phyloP scores from a whole-genome alignment of 2,113 vertebrate genomes.

The Corvus hawaiiensis region DNA sequence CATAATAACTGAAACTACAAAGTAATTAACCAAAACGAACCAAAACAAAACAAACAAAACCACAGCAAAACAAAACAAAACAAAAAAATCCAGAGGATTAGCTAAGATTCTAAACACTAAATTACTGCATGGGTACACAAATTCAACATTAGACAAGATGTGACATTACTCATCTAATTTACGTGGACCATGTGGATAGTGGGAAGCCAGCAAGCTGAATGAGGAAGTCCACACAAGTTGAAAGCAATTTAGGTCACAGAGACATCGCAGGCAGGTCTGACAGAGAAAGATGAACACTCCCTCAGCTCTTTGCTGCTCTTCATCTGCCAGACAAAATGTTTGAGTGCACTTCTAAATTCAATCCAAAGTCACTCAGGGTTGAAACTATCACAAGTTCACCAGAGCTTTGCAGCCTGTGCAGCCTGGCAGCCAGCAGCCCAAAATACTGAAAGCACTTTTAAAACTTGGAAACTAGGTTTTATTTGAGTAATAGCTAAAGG shows the following conservation, averaged over 20 bases:
- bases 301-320: not conserved
- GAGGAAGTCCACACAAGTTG: not conserved
- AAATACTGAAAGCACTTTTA: not conserved
- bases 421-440: not conserved
- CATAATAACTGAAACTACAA: not conserved
- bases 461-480: not conserved
- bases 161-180: not conserved
- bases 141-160: not conserved
- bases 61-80: not conserved
- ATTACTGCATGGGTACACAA: not conserved
- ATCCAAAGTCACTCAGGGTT: not conserved
- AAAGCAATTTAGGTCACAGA: constrained; percentile 3
- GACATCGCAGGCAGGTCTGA: not conserved
- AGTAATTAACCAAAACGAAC: not conserved
- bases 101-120: not conserved
- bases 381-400: not conserved
- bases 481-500: not conserved
- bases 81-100: not conserved
- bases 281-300: not conserved
- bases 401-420: not conserved
- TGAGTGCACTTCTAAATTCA: not conserved
- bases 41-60: not conserved
- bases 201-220: not conserved
- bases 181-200: not conserved
- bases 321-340: not conserved